Conservation (phyloP, 2,797 vertebrate species). For the Champsocephalus esox region DNA sequence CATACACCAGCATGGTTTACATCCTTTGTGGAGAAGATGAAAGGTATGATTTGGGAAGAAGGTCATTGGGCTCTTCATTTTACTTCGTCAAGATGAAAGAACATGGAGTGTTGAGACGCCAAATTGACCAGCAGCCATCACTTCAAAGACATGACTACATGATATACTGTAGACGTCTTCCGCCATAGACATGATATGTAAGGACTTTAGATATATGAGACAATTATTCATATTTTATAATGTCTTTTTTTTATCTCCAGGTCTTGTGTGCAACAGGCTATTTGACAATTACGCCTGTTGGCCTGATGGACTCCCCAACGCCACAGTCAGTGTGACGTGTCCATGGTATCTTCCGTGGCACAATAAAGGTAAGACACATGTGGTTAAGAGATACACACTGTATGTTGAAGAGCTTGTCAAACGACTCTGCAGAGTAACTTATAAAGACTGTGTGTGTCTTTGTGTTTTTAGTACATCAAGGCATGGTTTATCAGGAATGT, state of each 20-base stretch:
- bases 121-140: constrained; percentile 20
- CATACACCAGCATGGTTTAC: not conserved
- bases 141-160: constrained; percentile 34
- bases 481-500: constrained; percentile 90
- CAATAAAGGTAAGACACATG: constrained; percentile 86
- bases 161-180: not conserved
- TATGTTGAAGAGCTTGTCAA: not conserved
- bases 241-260: constrained; percentile 58
- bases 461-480: constrained; percentile 87
- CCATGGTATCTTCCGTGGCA: constrained; percentile 98
- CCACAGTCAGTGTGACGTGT: constrained; percentile 90
- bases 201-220: not conserved
- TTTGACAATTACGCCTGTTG: constrained; percentile 95
- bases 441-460: not conserved
- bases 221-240: not conserved
- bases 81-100: constrained; percentile 48
- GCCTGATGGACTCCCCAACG: constrained; percentile 93
- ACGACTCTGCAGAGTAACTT: constrained; percentile 6
- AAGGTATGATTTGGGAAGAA: constrained; percentile 14
- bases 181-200: not conserved
- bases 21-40: constrained; percentile 26
- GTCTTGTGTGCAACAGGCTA: constrained; percentile 90
- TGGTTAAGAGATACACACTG: not conserved
- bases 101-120: constrained; percentile 1
- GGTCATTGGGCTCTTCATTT: not conserved